Conservation (phyloP, 2,113 vertebrate species). For the Caranx ignobilis region DNA sequence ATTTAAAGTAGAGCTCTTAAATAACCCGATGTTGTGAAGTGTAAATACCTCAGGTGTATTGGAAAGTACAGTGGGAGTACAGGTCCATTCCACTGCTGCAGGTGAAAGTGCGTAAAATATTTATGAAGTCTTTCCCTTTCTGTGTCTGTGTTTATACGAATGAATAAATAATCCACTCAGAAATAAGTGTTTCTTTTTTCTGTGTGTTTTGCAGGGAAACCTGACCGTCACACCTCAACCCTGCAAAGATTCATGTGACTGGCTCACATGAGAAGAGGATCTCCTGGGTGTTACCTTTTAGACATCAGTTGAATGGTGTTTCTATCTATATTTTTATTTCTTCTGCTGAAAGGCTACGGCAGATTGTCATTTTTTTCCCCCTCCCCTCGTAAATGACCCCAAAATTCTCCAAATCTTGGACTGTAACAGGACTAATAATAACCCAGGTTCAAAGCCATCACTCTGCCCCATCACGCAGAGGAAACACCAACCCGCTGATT, state of each 20-base stretch:
- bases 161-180: neutral
- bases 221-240: slow-evolving; percentile 87
- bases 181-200: slow-evolving; percentile 9
- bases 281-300: slow-evolving; percentile 84
- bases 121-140: neutral
- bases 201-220: slow-evolving; percentile 84
- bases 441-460: slow-evolving; percentile 89
- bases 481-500: slow-evolving; percentile 78
- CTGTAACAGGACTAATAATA: slow-evolving; percentile 78
- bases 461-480: slow-evolving; percentile 74
- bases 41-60: neutral
- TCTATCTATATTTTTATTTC: slow-evolving; percentile 87
- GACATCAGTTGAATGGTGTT: slow-evolving; percentile 98
- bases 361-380: slow-evolving; percentile 72
- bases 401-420: slow-evolving; percentile 75
- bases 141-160: neutral
- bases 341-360: slow-evolving; percentile 85
- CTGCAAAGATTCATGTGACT: slow-evolving; percentile 92
- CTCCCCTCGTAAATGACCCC: slow-evolving; percentile 57
- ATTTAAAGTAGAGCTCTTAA: neutral
- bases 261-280: slow-evolving; percentile 92
- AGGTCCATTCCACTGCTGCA: too few relatives aligned
- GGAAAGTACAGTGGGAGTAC: neutral
- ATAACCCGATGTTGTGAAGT: neutral
- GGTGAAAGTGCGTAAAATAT: neutral